phyloP scores from a whole-genome alignment of 2,888 invertebrate species.

The Perdita meconis region DNA sequence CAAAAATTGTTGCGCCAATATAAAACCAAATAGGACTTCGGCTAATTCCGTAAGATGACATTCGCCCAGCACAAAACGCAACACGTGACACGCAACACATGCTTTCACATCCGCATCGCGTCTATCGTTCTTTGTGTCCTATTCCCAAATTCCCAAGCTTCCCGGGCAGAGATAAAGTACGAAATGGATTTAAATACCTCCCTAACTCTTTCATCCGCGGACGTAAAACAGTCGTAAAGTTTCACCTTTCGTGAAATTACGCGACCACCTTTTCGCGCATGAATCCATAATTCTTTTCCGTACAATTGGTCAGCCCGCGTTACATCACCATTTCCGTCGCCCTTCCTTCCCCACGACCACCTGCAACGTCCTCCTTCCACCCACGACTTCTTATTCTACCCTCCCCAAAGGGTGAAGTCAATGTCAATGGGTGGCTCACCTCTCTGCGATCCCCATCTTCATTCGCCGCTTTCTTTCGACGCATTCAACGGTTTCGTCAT shows the following conservation, averaged over 20 bases:
- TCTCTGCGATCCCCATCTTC: background rate
- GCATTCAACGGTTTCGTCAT: background rate
- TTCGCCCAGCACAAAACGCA: too few relatives aligned
- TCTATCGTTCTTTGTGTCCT: too few relatives aligned
- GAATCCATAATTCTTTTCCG: constrained; percentile 37
- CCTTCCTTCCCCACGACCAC: constrained; percentile 21
- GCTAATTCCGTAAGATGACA: too few relatives aligned
- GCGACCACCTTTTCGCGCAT: background rate
- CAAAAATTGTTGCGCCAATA: too few relatives aligned
- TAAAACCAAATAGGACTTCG: too few relatives aligned
- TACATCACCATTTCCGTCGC: constrained; percentile 19
- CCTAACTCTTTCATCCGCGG: too few relatives aligned
- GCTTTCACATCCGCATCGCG: too few relatives aligned
- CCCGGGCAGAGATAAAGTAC: too few relatives aligned
- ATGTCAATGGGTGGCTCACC: constrained; percentile 60
- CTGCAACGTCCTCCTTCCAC: constrained; percentile 13
- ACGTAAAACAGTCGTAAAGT: background rate
- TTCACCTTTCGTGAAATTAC: constrained; percentile 34
- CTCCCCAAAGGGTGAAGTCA: constrained; percentile 56
- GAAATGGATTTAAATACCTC: too few relatives aligned
- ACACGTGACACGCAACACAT: too few relatives aligned
- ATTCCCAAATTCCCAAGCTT: too few relatives aligned
- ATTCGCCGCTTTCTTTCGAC: background rate
- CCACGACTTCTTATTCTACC: constrained; percentile 1
- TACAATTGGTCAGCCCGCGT: constrained; percentile 48